Conservation (phyloP, 2,113 vertebrate species). For the Thomomys bottae region DNA sequence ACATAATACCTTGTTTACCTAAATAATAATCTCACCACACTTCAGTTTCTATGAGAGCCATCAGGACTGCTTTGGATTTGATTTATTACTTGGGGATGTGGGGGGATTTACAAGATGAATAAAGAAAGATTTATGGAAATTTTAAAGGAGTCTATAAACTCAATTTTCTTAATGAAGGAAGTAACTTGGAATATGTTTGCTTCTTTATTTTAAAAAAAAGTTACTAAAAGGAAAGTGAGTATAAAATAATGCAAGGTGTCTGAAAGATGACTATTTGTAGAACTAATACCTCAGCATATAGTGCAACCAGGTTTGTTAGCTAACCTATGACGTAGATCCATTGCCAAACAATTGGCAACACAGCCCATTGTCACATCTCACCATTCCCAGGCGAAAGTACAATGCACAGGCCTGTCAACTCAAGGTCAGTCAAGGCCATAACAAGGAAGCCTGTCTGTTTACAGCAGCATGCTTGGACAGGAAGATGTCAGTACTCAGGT, state of each 20-base stretch:
- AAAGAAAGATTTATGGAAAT: slow-evolving; percentile 19
- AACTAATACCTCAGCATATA: not conserved
- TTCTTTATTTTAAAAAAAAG: not conserved
- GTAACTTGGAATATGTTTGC: not conserved
- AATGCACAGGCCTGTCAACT: not conserved
- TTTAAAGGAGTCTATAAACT: not conserved
- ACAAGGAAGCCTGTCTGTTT: not conserved
- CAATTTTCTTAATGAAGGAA: not conserved
- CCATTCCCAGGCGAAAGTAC: not conserved
- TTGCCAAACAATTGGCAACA: not conserved
- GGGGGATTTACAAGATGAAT: not conserved
- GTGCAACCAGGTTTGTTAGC: not conserved
- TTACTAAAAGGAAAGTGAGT: not conserved
- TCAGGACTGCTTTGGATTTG: not conserved
- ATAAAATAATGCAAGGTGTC: not conserved
- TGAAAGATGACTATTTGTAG: not conserved
- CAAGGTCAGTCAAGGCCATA: not conserved
- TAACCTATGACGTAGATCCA: not conserved
- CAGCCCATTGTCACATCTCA: not conserved
- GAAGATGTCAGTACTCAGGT: slow-evolving; percentile 29
- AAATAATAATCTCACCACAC: not conserved
- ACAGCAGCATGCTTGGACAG: not conserved
- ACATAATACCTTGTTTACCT: not conserved
- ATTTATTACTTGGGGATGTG: not conserved
- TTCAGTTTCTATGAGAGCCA: not conserved